Evolutionary conservation across 2,888 invertebrate genomes (phyloP), one percentile per base, ranked within the genome.

Genomic region (Rotaria sp.): DNA sequence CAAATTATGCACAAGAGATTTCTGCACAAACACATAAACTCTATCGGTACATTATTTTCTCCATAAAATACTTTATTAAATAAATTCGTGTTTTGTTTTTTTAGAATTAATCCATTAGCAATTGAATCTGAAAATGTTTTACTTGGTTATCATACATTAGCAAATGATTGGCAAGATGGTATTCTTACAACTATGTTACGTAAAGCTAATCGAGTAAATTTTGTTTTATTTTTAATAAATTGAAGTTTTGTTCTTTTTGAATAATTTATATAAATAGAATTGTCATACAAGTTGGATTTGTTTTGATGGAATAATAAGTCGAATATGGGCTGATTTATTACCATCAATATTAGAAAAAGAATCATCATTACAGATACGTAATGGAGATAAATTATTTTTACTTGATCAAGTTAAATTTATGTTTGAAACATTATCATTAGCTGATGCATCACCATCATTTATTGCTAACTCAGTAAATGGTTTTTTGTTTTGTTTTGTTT

Each of bases 121-220:
- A 90, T 90, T 38, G 91, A 91, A 87, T 89, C 90, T 86, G 88
- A 89, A 26, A 87, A 89, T 35, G 89, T 90, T 75, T 90, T 91
- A 89, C 91, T 91, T 88, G 91, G 91, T 35, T 88, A 89, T 50
- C 88, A 90, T 84, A 89, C 89, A 85, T 89, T 89, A 84, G 90
- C 89, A 87, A 88, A 89, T 87, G 91, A 91, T 88, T 91, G 90
- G 90, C 89, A 90, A 57, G 91, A 91, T 88, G 91, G 91, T 5
- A 89, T 91, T 84, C 89, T 91, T 85, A 91, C 91, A n/a, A 89
- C 90, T 84, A 89, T 90, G 8, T 90, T 90, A 88, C 89, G 89
- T 85, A 91, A 91, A 87, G 90, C 91, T 8, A 90, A 90, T 87
- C 89, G 91, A 89, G 91, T 91, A 88, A 87, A 88, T 15, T 30